phyloP scores from a whole-genome alignment of 1,140 invertebrate genomes.

The Drosophila pruinosa region DNA sequence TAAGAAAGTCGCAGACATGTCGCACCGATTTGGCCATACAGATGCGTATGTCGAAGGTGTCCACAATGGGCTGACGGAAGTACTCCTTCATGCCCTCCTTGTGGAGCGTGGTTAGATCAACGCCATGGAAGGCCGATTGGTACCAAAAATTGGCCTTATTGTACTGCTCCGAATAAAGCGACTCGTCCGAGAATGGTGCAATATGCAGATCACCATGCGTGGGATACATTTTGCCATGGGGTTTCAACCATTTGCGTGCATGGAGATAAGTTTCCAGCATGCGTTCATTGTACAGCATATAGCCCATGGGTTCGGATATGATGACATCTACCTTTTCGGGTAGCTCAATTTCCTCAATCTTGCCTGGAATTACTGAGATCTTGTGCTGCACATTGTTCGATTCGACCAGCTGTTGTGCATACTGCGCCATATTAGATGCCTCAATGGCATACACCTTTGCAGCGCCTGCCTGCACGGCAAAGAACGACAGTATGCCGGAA shows the following conservation, averaged over 20 bases:
- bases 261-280: constrained; percentile 99
- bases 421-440: constrained; percentile 98
- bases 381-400: constrained; percentile 94
- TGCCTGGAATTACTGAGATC: constrained; percentile 97
- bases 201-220: constrained; percentile 97
- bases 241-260: constrained; percentile 98
- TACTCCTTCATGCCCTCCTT: constrained; percentile 98
- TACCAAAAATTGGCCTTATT: constrained; percentile 99
- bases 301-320: constrained; percentile 99
- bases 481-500: constrained; percentile 99
- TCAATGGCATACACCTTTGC: constrained; percentile 99
- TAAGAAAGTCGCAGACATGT: constrained; percentile 97
- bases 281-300: constrained; percentile 99
- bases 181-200: constrained; percentile 99
- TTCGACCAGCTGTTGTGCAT: constrained; percentile 95
- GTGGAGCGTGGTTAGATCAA: constrained; percentile 95
- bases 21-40: constrained; percentile 97
- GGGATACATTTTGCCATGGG: constrained; percentile 97
- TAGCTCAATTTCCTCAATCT: constrained; percentile 98
- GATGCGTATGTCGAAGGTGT: constrained; percentile 99
- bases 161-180: constrained; percentile 98
- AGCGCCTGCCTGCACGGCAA: constrained; percentile 98
- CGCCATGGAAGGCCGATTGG: constrained; percentile 98
- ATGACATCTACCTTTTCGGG: constrained; percentile 98
- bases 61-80: constrained; percentile 99